Base-by-base conservation (phyloP, 1,140 invertebrate genomes). In the Thrips palmi region DNA sequence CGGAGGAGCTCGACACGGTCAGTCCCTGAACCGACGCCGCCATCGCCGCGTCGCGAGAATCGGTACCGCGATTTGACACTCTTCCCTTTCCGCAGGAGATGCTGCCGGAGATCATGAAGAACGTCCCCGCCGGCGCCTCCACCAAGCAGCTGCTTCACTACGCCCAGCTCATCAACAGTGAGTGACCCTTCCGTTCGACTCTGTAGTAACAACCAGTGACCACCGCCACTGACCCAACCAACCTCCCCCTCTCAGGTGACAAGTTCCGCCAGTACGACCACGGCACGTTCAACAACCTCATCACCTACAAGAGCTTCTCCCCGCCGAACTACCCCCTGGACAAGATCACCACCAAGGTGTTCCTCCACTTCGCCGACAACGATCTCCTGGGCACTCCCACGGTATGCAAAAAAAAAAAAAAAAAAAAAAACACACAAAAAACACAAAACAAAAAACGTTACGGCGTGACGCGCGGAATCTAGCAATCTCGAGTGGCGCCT, bases 321-420 rank as follows among this genome's bases (percentile, higher is more conserved):
- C 67, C 71, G 6, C 70, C 70, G 1, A 50, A 52, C 1, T 76
- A 74, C 44, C 59, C 71, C 44, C 47, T 74, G n/a, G 55, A 55
- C 2, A 66, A 65, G 43, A 65, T 82, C 11, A 68, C 60, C 2
- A 61, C 71, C 12, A 77, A 78, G 1, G 58, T 74, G 1, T 70
- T 67, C 21, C 53, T 82, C n/a, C 74, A 73, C 49, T 78, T 71
- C 48, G 68, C 68, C 5, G 60, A 67, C 19, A 77, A 81, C 42
- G 81, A 84, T 55, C n/a, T n/a, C n/a, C n/a, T n/a, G n/a, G n/a
- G n/a, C n/a, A n/a, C n/a, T n/a, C n/a, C n/a, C n/a, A n/a, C n/a
- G n/a, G n/a, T n/a, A n/a, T n/a, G n/a, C n/a, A n/a, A n/a, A n/a
- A n/a, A n/a, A n/a, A n/a, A n/a, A n/a, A n/a, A n/a, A n/a, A n/a